Evolutionary conservation across 2,797 vertebrate species (phyloP).

Genomic region (Gobio occitaniae): DNA sequence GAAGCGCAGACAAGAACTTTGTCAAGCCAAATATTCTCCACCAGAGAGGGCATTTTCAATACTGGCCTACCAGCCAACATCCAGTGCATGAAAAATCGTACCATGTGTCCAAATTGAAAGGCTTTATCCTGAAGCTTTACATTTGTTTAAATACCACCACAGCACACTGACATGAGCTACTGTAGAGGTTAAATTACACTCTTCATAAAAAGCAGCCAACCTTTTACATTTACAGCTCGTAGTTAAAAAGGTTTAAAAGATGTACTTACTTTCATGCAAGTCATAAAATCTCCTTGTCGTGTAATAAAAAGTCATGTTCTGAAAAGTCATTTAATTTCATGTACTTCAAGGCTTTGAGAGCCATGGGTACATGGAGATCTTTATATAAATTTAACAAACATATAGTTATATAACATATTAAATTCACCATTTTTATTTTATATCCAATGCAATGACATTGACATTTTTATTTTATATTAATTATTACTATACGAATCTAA

Average conservation of each 20-base stretch:
- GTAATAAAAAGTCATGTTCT: neutral
- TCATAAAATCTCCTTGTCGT: conserved; percentile 21
- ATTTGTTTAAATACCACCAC: conserved; percentile 25
- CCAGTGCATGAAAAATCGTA: neutral
- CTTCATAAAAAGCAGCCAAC: conserved; percentile 5
- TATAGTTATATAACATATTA: too few relatives aligned
- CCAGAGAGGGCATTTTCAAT: neutral
- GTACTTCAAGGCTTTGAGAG: neutral
- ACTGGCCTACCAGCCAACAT: neutral
- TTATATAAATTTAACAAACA: too few relatives aligned
- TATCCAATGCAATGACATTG: neutral
- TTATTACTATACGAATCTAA: neutral
- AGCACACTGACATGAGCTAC: conserved; percentile 5
- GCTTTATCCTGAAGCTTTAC: neutral
- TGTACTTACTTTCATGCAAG: neutral
- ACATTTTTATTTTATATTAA: neutral
- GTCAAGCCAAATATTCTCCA: neutral
- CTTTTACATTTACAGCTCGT: conserved; percentile 20
- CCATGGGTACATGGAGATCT: neutral
- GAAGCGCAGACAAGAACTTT: neutral
- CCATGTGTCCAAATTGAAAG: neutral
- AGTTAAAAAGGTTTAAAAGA: conserved; percentile 27
- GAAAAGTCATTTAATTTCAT: neutral
- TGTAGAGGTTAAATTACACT: conserved; percentile 18
- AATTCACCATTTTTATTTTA: neutral